Evolutionary conservation across 1,140 invertebrate species (phyloP).

Genomic region (Apis florea): DNA sequence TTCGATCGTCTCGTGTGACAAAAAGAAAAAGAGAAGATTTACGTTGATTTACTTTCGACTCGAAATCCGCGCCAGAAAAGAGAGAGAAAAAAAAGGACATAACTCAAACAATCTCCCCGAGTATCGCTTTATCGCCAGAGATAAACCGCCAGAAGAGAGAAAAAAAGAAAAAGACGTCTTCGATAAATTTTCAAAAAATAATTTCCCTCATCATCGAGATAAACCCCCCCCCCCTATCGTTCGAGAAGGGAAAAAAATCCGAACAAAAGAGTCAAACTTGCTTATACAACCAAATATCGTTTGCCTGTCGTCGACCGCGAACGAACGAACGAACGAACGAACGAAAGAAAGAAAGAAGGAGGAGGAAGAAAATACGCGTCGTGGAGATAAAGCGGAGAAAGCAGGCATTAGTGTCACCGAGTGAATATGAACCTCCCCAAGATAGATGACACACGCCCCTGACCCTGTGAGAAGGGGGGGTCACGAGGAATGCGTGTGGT

Average conservation of each 20-base stretch:
- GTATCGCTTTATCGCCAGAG: not conserved
- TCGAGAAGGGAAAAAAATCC: too few species aligned
- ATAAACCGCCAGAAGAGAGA: too few species aligned
- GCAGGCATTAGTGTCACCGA: constrained; percentile 73
- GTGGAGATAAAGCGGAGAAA: constrained; percentile 54
- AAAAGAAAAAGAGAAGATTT: not conserved
- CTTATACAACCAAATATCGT: not conserved
- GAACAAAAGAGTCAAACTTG: not conserved
- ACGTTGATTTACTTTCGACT: too few species aligned
- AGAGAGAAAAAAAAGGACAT: not conserved
- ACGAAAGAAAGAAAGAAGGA: too few species aligned
- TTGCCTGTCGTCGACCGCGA: constrained; percentile 28
- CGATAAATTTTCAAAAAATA: too few species aligned
- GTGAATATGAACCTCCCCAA: constrained; percentile 72
- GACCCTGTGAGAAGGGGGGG: constrained; percentile 64
- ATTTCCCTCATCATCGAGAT: too few species aligned
- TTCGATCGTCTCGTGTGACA: too few species aligned
- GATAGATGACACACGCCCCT: constrained; percentile 71
- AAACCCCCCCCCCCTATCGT: too few species aligned
- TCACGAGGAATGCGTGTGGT: constrained; percentile 73
- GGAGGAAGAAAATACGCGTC: not conserved
- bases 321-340: too few species aligned
- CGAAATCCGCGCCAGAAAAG: too few species aligned
- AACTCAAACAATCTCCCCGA: not conserved
- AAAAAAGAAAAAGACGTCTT: too few species aligned